Conservation (phyloP, 2,797 vertebrate species). For the Aplochiton taeniatus region DNA sequence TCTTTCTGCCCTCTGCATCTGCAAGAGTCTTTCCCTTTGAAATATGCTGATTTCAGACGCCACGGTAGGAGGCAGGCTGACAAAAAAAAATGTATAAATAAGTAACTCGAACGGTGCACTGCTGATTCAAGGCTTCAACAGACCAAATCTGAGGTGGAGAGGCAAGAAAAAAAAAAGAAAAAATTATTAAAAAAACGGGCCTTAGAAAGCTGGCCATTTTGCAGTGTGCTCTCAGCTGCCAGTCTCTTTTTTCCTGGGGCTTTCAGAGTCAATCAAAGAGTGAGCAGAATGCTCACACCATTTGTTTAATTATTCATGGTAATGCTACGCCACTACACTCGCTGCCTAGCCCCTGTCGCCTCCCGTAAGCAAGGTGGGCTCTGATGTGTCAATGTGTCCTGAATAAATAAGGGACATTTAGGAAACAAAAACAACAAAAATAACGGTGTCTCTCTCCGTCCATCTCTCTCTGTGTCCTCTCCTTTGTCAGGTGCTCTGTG, state of each 20-base stretch:
- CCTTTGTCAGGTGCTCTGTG: constrained; percentile 25
- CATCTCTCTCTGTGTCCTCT: no score
- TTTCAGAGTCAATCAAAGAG: constrained; percentile 79
- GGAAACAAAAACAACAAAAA: no score
- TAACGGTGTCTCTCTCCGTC: constrained; percentile 47
- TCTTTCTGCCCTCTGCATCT: constrained; percentile 1
- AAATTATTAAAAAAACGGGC: not conserved
- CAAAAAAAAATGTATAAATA: constrained; percentile 59
- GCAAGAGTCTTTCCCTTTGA: constrained; percentile 29
- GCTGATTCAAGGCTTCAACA: constrained; percentile 74
- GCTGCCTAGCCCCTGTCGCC: constrained; percentile 55
- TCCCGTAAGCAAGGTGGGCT: constrained; percentile 68
- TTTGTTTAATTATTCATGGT: constrained; percentile 80
- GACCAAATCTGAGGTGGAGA: constrained; percentile 65
- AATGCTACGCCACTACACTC: constrained; percentile 68
- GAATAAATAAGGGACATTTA: constrained; percentile 67
- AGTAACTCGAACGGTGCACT: constrained; percentile 53
- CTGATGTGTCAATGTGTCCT: constrained; percentile 73
- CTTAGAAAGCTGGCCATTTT: constrained; percentile 73
- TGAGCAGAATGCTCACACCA: constrained; percentile 77
- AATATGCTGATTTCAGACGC: constrained; percentile 49
- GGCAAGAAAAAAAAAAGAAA: constrained; percentile 47
- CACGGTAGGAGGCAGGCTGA: constrained; percentile 47
- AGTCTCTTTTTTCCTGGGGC: constrained; percentile 66
- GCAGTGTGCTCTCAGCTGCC: constrained; percentile 73